A percentile compares a stretch with the other conserved stretches of the same genome.
Evolutionary conservation across 2,888 invertebrate genomes (phyloP).

Genomic region (Melanostoma mellinum): DNA sequence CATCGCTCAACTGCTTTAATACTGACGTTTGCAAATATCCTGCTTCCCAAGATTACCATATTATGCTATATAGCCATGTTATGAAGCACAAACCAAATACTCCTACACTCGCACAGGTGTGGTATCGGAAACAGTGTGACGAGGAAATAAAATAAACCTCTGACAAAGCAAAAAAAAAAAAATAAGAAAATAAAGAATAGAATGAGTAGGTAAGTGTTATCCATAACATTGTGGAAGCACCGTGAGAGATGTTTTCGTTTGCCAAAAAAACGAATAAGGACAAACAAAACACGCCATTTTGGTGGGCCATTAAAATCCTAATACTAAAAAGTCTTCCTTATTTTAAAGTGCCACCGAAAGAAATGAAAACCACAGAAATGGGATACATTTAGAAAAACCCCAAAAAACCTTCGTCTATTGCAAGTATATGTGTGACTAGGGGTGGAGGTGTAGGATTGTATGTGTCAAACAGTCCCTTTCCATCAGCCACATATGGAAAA

Average conservation of each 20-base stretch:
- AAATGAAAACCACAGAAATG: not conserved
- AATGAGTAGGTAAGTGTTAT: conserved; percentile 3
- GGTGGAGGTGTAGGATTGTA: not conserved
- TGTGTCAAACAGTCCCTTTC: conserved; percentile 1
- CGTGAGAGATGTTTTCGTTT: conserved; percentile 13
- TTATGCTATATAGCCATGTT: conserved; percentile 16
- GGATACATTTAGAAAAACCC: not conserved
- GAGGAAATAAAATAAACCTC: conserved; percentile 42
- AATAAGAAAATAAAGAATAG: not conserved
- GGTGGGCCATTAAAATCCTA: conserved; percentile 54
- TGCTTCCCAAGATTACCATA: conserved; percentile 46
- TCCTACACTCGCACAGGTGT: conserved; percentile 20
- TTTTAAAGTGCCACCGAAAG: conserved; percentile 5
- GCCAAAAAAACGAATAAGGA: conserved; percentile 19
- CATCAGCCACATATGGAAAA: conserved; percentile 1
- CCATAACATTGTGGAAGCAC: conserved; percentile 27
- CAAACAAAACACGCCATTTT: conserved; percentile 59
- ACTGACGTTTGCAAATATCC: conserved; percentile 68
- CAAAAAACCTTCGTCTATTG: not conserved
- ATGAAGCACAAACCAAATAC: conserved; percentile 30
- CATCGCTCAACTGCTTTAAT: conserved; percentile 58
- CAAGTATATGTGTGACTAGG: no score
- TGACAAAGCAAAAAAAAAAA: not conserved
- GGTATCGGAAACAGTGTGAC: conserved; percentile 6
- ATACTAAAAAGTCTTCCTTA: conserved; percentile 40